Evolutionary conservation across 2,113 vertebrate species (phyloP).

Genomic region (Zosterops hypoxanthus): DNA sequence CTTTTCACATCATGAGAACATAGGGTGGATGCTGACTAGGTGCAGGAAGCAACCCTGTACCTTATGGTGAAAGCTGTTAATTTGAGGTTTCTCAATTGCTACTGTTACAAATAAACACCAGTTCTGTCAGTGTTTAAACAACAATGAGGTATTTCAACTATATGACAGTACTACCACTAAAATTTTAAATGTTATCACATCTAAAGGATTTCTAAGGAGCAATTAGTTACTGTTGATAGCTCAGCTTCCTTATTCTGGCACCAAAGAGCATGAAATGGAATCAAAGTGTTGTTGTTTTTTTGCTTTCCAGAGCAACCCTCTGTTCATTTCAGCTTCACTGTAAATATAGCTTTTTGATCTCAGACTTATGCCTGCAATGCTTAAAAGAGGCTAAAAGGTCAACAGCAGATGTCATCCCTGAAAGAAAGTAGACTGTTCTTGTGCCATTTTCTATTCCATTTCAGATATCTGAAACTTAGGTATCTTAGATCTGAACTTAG

Average conservation of each 20-base stretch:
- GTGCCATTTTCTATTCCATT: not conserved
- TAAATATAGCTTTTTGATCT: not conserved
- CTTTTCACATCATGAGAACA: not conserved
- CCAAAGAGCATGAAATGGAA: not conserved
- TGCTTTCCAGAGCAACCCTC: not conserved
- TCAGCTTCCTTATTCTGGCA: not conserved
- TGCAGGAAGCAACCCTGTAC: not conserved
- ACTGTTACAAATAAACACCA: not conserved
- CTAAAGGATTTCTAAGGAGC: not conserved
- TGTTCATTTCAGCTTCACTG: not conserved
- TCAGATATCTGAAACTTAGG: not conserved
- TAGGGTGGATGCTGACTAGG: not conserved
- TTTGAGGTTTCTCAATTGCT: not conserved
- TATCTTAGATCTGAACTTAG: not conserved
- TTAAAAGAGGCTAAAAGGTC: slow-evolving; percentile 6
- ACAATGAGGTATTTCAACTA: not conserved
- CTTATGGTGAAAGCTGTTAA: not conserved
- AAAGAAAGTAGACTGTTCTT: not conserved
- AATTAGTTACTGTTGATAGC: not conserved
- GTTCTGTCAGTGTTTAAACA: not conserved
- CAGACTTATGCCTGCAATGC: not conserved
- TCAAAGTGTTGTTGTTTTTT: no score
- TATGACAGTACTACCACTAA: not conserved
- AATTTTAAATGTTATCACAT: not conserved
- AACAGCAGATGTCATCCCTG: not conserved